Percentiles rank a stretch among this genome's conserved stretches.
Conservation (phyloP, 2,113 vertebrate species). For the Calypte anna region DNA sequence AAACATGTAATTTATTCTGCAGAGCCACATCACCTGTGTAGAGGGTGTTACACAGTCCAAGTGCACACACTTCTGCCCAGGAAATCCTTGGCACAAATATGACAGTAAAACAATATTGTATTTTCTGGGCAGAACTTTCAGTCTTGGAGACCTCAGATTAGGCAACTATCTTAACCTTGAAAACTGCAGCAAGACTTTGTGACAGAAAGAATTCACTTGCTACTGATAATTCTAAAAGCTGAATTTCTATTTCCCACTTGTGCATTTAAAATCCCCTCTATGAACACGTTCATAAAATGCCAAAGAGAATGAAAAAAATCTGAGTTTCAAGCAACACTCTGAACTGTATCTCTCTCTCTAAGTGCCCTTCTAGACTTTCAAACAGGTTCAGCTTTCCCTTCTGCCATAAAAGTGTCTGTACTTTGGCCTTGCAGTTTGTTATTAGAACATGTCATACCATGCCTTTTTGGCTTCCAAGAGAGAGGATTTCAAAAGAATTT, state of each 20-base stretch:
- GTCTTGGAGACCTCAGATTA: not conserved
- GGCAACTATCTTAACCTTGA: not conserved
- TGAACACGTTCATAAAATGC: not conserved
- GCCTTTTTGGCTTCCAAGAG: not conserved
- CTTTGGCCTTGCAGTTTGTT: not conserved
- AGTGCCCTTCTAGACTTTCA: not conserved
- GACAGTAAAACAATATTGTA: not conserved
- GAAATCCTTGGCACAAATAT: not conserved
- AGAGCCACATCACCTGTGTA: not conserved
- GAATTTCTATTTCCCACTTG: not conserved
- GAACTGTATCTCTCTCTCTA: not conserved
- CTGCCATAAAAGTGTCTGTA: not conserved
- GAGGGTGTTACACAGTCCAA: not conserved
- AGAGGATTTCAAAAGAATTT: not conserved
- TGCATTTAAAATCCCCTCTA: not conserved
- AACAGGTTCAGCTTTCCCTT: not conserved
- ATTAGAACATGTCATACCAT: not conserved
- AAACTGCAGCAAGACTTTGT: fast-evolving
- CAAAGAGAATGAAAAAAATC: not conserved
- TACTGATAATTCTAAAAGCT: not conserved
- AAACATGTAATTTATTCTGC: not conserved
- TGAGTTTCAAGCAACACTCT: not conserved
- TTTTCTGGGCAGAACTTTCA: not conserved
- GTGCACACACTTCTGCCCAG: not conserved
- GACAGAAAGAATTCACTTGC: not conserved